Evolutionary conservation across 2,888 invertebrate species (phyloP).

Genomic region (Lasius fuliginosus): DNA sequence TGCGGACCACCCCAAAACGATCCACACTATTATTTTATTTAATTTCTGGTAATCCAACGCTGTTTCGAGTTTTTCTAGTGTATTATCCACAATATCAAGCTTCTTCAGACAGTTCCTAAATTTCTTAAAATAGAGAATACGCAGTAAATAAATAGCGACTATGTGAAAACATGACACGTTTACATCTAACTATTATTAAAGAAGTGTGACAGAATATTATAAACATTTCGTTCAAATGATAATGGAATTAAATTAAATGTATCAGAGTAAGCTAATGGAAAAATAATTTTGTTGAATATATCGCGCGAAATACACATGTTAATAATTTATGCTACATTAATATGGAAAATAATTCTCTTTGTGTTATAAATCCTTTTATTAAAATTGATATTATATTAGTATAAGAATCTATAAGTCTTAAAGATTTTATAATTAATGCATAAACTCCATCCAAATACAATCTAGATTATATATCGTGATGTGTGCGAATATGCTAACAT

Average conservation of each 20-base stretch:
- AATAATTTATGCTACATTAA: background rate
- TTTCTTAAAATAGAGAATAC: background rate
- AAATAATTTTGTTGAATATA: background rate
- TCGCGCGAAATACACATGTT: background rate
- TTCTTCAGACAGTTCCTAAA: conserved; percentile 18
- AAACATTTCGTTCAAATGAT: background rate
- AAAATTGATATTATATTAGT: too few relatives aligned
- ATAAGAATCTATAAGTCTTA: background rate
- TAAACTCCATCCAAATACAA: background rate
- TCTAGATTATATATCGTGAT: background rate
- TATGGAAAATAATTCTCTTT: background rate
- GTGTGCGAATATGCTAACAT: background rate
- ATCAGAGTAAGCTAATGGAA: background rate
- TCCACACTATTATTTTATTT: background rate
- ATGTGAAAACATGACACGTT: background rate
- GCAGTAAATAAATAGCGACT: background rate
- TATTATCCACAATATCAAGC: background rate
- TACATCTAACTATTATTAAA: background rate
- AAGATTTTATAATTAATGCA: background rate
- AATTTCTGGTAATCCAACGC: background rate
- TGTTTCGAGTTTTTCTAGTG: conserved; percentile 1
- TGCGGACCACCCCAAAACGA: background rate
- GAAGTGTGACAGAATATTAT: background rate
- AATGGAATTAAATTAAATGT: background rate
- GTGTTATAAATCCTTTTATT: background rate